Conservation (phyloP, 1,140 invertebrate species). For the Bombus cullumanus region DNA sequence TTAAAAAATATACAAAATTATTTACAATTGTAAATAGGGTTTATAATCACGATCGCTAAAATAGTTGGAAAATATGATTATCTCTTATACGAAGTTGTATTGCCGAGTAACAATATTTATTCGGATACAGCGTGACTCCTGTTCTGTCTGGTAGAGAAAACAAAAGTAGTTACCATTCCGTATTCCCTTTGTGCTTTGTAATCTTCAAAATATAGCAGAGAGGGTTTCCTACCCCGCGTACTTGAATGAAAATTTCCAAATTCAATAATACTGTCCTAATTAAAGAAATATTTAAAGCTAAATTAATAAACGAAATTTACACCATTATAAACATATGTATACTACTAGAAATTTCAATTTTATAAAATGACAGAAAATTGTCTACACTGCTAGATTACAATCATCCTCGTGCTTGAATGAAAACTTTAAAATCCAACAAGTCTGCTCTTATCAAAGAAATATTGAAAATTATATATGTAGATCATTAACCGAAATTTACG, state of each 20-base stretch:
- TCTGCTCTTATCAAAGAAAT: neutral
- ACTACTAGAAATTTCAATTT: neutral
- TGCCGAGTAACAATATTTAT: conserved; percentile 21
- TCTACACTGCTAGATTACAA: too few relatives aligned
- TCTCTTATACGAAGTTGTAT: neutral
- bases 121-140: neutral
- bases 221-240: neutral
- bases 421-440: neutral
- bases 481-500: too few relatives aligned
- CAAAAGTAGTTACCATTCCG: conserved; percentile 27
- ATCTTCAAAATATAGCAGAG: neutral
- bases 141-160: neutral
- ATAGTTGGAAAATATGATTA: too few relatives aligned
- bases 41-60: too few relatives aligned
- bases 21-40: too few relatives aligned
- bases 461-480: neutral
- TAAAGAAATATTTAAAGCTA: neutral
- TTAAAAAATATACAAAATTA: too few relatives aligned
- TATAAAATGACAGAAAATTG: neutral
- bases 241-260: conserved; percentile 8
- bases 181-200: conserved; percentile 34
- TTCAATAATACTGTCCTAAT: neutral
- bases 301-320: neutral
- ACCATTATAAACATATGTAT: neutral
- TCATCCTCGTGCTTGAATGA: neutral